A percentile compares a stretch with the other conserved stretches of the same genome.
Evolutionary conservation across 2,888 invertebrate genomes (phyloP).

Genomic region (Azorinus chamasolen): DNA sequence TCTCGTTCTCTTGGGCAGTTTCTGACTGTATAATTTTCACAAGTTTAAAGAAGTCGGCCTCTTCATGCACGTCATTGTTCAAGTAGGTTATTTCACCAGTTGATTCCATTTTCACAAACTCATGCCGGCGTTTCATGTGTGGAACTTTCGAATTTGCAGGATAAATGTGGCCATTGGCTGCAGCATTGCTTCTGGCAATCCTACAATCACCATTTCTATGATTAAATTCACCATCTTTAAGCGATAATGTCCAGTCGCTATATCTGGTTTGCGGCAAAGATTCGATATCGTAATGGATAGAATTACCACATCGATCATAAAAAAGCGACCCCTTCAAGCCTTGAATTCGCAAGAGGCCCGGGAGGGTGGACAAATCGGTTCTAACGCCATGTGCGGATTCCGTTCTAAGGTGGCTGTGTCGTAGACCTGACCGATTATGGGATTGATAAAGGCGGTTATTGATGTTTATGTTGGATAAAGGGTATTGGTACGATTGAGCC

Average conservation of each 20-base stretch:
- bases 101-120: too few species aligned
- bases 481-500: slow-evolving; percentile 3
- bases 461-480: background rate
- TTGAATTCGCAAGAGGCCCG: slow-evolving; percentile 30
- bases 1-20: background rate
- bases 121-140: too few species aligned
- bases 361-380: slow-evolving; percentile 29
- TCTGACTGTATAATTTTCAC: slow-evolving; percentile 23
- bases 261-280: too few species aligned
- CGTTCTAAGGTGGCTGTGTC: background rate
- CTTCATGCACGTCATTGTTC: background rate
- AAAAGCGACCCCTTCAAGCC: slow-evolving; percentile 33
- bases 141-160: too few species aligned
- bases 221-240: too few species aligned
- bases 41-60: slow-evolving; percentile 7
- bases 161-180: too few species aligned
- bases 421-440: background rate
- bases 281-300: too few species aligned
- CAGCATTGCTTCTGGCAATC: too few species aligned
- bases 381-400: slow-evolving; percentile 20
- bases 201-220: too few species aligned
- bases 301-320: background rate
- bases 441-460: background rate
- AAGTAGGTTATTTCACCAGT: too few species aligned
- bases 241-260: too few species aligned